Evolutionary conservation across 2,113 vertebrate genomes (phyloP).

Genomic region (Ochotona princeps): DNA sequence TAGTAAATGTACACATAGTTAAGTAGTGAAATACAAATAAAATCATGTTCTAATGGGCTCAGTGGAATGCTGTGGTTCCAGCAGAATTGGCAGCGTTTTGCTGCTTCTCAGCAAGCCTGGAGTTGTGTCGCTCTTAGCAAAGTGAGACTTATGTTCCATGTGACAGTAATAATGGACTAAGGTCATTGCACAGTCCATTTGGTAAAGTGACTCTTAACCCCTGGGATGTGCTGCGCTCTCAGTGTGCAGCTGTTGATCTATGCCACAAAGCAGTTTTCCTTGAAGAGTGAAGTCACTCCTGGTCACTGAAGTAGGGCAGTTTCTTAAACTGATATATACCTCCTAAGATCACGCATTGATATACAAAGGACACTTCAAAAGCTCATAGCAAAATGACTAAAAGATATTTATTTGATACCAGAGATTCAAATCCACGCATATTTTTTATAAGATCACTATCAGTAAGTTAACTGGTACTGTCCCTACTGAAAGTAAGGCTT

Average conservation of each 20-base stretch:
- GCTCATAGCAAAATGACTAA: too few relatives aligned
- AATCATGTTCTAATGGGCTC: neutral
- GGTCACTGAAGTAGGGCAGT: neutral
- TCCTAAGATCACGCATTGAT: neutral
- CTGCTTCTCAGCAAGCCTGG: neutral
- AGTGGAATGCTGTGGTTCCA: neutral
- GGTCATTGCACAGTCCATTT: neutral
- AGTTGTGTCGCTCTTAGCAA: neutral
- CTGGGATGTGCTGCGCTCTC: neutral
- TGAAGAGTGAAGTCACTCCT: neutral
- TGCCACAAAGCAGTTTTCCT: neutral
- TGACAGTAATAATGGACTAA: neutral
- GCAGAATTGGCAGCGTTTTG: neutral
- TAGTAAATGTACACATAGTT: neutral
- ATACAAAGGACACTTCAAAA: too few relatives aligned
- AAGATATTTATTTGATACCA: too few relatives aligned
- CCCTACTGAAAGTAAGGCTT: neutral
- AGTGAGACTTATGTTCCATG: neutral
- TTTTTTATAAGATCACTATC: neutral
- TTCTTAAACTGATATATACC: neutral
- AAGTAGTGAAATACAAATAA: conserved; percentile 8
- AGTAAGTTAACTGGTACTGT: neutral
- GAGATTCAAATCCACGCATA: too few relatives aligned
- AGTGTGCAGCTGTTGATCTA: neutral
- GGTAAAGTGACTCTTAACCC: neutral